Base-by-base conservation (phyloP, 1,140 invertebrate genomes). In the Fopius arisanus region DNA sequence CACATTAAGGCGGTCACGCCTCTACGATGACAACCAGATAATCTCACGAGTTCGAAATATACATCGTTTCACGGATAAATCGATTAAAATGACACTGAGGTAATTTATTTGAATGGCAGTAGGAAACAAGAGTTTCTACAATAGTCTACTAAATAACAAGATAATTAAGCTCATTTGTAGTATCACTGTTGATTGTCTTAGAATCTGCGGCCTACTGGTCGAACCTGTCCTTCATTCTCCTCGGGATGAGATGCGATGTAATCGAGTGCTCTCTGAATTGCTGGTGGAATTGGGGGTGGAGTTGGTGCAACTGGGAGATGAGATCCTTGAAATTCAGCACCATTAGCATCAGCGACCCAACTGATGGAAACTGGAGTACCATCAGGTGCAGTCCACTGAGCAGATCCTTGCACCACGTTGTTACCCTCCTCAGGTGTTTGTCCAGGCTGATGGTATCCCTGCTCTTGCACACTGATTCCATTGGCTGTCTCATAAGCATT, bases 301-400 rank as follows among this genome's bases (percentile, higher is more conserved):
- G 85, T 79, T 59, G 82, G 86, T 6, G 86, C 81, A 0, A 80
- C 79, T 3, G 89, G 89, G 16, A 92, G 79, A 80, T 92, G 91
- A 5, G 86, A 90, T 6, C 91, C 91, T 70, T 88, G 85, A 19
- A 93, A 91, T 67, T 91, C 91, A 89, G 93, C 94, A 14, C 93
- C 93, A 69, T 93, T 93, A 82, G 94, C 93, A 82, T 94, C 93
- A 48, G 93, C 93, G 40, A 90, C 83, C 82, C 92, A 94, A 41
- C 85, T 90, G 12, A 94, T 84, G 1, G 89, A 88, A 69, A 91
- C 89, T 16, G 88, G 88, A 29, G 89, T 88, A 14, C 93, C 93
- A 80, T 94, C 92, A 16, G 90, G 88, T 7, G 89, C 90, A 1
- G 90, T 85, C 84, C 92, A 94, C 71, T 89, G 90, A 88, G 91